Evolutionary conservation across 2,113 vertebrate species (phyloP).

Genomic region (Catagonus wagneri): DNA sequence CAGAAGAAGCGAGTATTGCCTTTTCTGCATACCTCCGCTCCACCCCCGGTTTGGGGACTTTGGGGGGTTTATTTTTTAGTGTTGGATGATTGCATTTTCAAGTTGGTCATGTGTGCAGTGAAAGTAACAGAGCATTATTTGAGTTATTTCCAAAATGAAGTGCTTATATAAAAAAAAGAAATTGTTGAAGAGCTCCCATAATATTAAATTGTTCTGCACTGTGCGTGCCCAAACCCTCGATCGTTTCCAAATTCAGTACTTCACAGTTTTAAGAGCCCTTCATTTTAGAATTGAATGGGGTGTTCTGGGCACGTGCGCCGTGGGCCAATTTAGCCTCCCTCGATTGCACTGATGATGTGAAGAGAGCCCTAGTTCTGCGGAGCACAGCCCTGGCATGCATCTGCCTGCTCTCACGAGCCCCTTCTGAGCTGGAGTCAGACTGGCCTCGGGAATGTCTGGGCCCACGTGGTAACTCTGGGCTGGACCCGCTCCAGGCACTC

Average conservation of each 20-base stretch:
- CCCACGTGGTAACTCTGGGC: fast-evolving
- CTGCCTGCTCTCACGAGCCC: slow-evolving; percentile 67
- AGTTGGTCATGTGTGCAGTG: slow-evolving; percentile 71
- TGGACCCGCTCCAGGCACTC: neutral
- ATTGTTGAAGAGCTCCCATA: slow-evolving; percentile 74
- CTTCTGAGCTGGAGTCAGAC: slow-evolving; percentile 65
- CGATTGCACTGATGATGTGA: slow-evolving; percentile 82
- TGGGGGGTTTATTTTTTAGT: neutral
- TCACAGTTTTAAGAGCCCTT: slow-evolving; percentile 83
- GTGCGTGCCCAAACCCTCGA: slow-evolving; percentile 72
- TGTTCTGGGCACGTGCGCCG: slow-evolving; percentile 76
- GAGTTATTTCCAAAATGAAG: slow-evolving; percentile 82
- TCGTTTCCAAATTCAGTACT: slow-evolving; percentile 82
- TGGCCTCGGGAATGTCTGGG: neutral
- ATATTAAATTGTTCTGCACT: slow-evolving; percentile 82
- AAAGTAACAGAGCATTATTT: slow-evolving; percentile 72
- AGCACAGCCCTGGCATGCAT: slow-evolving; percentile 65
- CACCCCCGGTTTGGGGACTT: slow-evolving; percentile 19
- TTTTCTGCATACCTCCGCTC: neutral
- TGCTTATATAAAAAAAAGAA: slow-evolving; percentile 69
- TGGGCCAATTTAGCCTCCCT: slow-evolving; percentile 84
- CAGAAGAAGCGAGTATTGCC: neutral
- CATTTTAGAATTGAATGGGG: slow-evolving; percentile 84
- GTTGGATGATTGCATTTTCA: slow-evolving; percentile 56
- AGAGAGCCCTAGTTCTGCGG: slow-evolving; percentile 81